Conservation (phyloP, 1,140 invertebrate species). For the Drosophila santomea region DNA sequence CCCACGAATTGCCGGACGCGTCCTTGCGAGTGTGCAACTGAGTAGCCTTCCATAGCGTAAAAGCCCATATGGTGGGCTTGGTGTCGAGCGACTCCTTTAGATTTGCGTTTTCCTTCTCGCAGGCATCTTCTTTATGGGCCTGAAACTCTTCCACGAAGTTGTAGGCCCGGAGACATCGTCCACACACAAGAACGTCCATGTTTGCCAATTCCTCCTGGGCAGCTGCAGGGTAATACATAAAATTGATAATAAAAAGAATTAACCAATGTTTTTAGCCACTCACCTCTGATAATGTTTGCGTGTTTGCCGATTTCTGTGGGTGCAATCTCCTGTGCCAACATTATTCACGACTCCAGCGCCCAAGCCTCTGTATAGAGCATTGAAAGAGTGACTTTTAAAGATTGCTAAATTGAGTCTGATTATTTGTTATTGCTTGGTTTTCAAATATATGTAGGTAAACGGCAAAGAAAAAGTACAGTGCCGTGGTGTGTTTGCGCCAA, state of each 20-base stretch:
- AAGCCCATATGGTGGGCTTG: conserved; percentile 93
- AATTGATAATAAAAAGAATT: conserved; percentile 3
- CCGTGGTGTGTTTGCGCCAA: conserved; percentile 64
- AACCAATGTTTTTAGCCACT: conserved; percentile 23
- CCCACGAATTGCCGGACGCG: conserved; percentile 88
- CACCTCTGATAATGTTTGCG: conserved; percentile 88
- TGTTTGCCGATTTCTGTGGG: conserved; percentile 89
- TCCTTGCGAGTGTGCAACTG: conserved; percentile 85
- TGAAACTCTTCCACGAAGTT: conserved; percentile 92
- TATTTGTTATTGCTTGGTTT: conserved; percentile 39
- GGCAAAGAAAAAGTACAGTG: conserved; percentile 73
- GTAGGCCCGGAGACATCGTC: conserved; percentile 91
- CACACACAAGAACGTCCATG: conserved; percentile 92
- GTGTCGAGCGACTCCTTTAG: conserved; percentile 88
- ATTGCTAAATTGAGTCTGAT: conserved; percentile 11
- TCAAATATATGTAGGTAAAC: conserved; percentile 57
- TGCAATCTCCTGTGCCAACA: conserved; percentile 85
- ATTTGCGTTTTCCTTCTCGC: conserved; percentile 86
- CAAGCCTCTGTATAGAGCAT: conserved; percentile 34
- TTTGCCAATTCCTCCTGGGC: conserved; percentile 90
- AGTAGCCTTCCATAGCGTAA: conserved; percentile 91
- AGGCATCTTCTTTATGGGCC: conserved; percentile 90
- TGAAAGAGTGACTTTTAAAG: conserved; percentile 7
- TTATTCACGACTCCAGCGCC: conserved; percentile 60
- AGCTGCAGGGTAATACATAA: conserved; percentile 74